phyloP scores from a whole-genome alignment of 2,113 vertebrate species.

The Cololabis saira region DNA sequence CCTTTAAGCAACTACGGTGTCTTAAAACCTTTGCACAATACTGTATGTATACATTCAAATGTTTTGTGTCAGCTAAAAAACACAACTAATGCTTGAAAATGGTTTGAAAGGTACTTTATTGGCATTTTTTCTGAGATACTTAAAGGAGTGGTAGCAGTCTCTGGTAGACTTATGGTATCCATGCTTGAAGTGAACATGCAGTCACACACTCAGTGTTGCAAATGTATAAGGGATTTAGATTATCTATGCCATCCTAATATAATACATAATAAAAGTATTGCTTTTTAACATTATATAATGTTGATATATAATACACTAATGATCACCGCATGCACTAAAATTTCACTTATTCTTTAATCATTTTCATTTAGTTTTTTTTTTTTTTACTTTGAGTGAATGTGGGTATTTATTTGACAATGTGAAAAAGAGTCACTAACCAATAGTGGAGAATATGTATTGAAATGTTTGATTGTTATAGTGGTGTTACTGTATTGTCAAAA shows the following conservation, averaged over 20 bases:
- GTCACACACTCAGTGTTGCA: background rate
- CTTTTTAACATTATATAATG: too few relatives aligned
- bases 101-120: too few relatives aligned
- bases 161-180: background rate
- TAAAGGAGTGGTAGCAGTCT: background rate
- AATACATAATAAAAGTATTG: too few relatives aligned
- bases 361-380: background rate
- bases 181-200: background rate
- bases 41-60: background rate
- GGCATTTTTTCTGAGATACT: background rate
- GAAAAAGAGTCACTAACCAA: constrained; percentile 13
- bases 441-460: background rate
- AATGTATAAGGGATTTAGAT: background rate
- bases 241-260: background rate
- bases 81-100: too few relatives aligned
- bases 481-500: background rate
- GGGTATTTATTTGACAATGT: constrained; percentile 6
- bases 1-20: background rate
- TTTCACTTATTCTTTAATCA: too few relatives aligned
- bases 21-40: too few relatives aligned
- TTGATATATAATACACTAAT: too few relatives aligned
- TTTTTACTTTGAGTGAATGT: background rate
- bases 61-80: too few relatives aligned
- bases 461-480: constrained; percentile 1
- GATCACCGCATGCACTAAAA: too few relatives aligned